Evolutionary conservation across 2,888 invertebrate genomes (phyloP).

Genomic region (Dexiosoma caninum): DNA sequence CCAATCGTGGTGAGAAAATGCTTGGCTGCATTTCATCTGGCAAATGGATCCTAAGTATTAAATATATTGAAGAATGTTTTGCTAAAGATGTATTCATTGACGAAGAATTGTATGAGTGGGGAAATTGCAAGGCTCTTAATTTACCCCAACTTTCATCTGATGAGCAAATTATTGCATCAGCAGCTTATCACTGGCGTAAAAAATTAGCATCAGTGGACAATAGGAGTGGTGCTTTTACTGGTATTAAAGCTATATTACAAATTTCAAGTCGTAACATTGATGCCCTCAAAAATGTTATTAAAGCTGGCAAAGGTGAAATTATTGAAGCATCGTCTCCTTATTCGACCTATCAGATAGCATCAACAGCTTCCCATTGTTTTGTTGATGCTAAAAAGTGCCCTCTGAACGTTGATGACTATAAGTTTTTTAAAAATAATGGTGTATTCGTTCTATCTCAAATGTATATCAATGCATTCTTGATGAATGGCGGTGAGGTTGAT

Average conservation of each 20-base stretch:
- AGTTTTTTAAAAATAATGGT: conserved; percentile 67
- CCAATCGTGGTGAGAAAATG: conserved; percentile 91
- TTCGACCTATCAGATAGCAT: conserved; percentile 57
- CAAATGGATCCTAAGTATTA: conserved; percentile 91
- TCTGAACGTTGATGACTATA: conserved; percentile 68
- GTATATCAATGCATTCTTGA: conserved; percentile 75
- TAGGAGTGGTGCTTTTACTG: conserved; percentile 80
- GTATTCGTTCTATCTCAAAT: conserved; percentile 73
- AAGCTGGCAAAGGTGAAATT: conserved; percentile 87
- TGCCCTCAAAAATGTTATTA: conserved; percentile 84
- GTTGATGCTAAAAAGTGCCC: conserved; percentile 74
- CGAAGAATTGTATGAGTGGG: conserved; percentile 91
- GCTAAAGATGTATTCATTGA: conserved; percentile 72
- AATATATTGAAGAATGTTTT: conserved; percentile 85
- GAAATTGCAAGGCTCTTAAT: conserved; percentile 83
- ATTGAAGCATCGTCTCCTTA: conserved; percentile 78
- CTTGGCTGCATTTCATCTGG: conserved; percentile 91
- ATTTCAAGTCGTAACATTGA: conserved; percentile 80
- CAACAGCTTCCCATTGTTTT: conserved; percentile 74
- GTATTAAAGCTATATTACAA: conserved; percentile 80
- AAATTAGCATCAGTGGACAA: conserved; percentile 78
- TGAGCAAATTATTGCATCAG: conserved; percentile 80
- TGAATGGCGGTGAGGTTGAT: conserved; percentile 74
- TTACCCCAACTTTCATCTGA: conserved; percentile 77
- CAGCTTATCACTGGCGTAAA: conserved; percentile 85